These are phyloP conservation scores for Hydroisotoma schaefferi DNA, from an alignment of 2,888 invertebrate genomes.

Conservation along the genomic window DNA sequence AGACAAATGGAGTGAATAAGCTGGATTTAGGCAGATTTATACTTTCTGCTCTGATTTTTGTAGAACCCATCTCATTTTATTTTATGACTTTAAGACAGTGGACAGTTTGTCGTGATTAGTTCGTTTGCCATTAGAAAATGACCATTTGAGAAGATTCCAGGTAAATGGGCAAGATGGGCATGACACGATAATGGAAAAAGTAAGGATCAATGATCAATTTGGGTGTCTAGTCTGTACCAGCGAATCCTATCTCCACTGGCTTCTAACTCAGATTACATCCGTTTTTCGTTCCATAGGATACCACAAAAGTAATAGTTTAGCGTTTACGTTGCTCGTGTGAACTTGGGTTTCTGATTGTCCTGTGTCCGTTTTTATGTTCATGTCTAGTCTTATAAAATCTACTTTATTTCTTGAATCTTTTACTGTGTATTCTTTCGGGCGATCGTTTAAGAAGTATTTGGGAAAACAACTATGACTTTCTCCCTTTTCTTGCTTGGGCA, in stretches of 20 bases:
- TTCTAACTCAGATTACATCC: no score
- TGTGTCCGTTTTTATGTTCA: no score
- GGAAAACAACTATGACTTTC: no score
- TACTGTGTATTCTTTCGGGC: no score
- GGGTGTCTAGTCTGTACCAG: conserved; percentile 19
- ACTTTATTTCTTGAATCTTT: no score
- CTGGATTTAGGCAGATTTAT: not conserved
- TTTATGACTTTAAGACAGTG: not conserved
- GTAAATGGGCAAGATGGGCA: not conserved
- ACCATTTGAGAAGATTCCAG: conserved; percentile 1
- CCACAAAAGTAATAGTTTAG: no score
- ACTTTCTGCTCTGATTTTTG: not conserved
- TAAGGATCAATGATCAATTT: not conserved
- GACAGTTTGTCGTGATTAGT: not conserved
- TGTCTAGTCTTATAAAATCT: no score
- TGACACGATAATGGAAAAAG: conserved; percentile 4
- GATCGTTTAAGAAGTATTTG: no score
- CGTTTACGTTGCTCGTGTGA: no score
- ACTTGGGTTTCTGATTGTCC: no score
- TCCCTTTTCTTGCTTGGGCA: no score
- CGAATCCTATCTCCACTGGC: conserved; percentile 28
- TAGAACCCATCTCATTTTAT: not conserved
- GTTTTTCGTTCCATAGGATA: no score
- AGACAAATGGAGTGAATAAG: not conserved
- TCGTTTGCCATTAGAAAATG: conserved; percentile 2